Base-by-base conservation (phyloP, 2,113 vertebrate genomes). In the Sinocyclocheilus anshuiensis region DNA sequence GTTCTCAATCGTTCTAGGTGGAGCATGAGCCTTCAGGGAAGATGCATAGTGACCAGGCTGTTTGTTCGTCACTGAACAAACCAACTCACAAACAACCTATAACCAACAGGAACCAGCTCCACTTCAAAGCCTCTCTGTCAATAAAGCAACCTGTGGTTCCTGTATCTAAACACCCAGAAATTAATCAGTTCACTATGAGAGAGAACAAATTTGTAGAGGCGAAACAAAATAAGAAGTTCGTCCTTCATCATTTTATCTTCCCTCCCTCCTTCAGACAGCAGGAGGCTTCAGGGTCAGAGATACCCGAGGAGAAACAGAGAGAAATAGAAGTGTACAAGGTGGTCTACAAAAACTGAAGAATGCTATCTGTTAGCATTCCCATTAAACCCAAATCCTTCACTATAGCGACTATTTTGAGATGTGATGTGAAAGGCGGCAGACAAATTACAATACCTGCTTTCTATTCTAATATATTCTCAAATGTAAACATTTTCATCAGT, bases 11-110 rank as follows among this genome's bases (percentile, higher is more conserved):
- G n/a, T 36, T 82, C 65, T 55, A 71, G 75, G 39, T 78, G 42
- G 29, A 78, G 42, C 45, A 77, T 67, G 71, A 29, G 71, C 86
- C 85, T 71, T 69, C 5, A 63, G 63, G 74, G 57, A 69, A 65
- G 63, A 83, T 79, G 72, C 33, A 36, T 71, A 72, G 79, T 53
- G 69, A 81, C 65, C 2, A 9, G 48, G 36, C 33, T 61, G 69
- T 72, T 63, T 76, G 85, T 45, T 76, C n/a, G 36, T 79, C 67
- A 57, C 24, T 75, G 67, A 81, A 65, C 26, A 69, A 88, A 39
- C 48, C 55, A 75, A 53, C 77, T 50, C 26, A 65, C 26, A 81
- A 88, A 88, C 79, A 48, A 65, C n/a, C 16, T 24, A 67, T 26
- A 48, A 81, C 22, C 24, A 77, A 77, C 75, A 75, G 5, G 12